Base-by-base conservation (phyloP, 2,888 invertebrate species). In the Platyscelio sp. region DNA sequence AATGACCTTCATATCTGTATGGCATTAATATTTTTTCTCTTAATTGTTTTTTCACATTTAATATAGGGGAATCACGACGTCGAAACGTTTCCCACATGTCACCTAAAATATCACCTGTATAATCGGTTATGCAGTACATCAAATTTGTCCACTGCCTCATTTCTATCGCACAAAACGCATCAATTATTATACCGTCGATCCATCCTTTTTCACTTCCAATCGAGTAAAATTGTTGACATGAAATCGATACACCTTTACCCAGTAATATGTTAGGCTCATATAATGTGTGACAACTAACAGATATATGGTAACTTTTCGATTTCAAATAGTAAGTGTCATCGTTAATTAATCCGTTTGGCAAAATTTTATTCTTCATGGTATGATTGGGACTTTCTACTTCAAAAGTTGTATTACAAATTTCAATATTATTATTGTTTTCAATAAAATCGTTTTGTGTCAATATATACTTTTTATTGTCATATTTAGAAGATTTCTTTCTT, bases 11-110 rank as follows among this genome's bases (percentile, higher is more conserved):
- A 26, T 15, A 74, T 26, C 18, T 9, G 22, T 46, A 72, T 24
- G 71, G 71, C 71, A 72, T 72, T 3, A 72, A 49, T 40, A 74
- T 26, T 60, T 6, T 65, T 5, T 26, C 27, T 27, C 24, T 9
- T 27, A 33, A 18, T 40, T 56, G 18, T 49, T 49, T 54, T 7
- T 49, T 68, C 20, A 33, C 13, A 22, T 67, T 33, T 13, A 68
- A 26, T n/a, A 67, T 67, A 3, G 26, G 11, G 3, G 11, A 26
- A 1, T 15, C 2, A n/a, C 20, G 22, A 13, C 43, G n/a, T 1
- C n/a, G 22, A 29, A 22, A 33, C 5, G 1, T 49, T 11, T 33
- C 0, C 46, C 51, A 51, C 0, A 0, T 9, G 15, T 61, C 20
- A 3, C 72, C 61, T 18, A 72, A 38, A 11, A 61, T 13, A 7